Conservation (phyloP, 2,888 invertebrate genomes). For the Napeogenes inachia region DNA sequence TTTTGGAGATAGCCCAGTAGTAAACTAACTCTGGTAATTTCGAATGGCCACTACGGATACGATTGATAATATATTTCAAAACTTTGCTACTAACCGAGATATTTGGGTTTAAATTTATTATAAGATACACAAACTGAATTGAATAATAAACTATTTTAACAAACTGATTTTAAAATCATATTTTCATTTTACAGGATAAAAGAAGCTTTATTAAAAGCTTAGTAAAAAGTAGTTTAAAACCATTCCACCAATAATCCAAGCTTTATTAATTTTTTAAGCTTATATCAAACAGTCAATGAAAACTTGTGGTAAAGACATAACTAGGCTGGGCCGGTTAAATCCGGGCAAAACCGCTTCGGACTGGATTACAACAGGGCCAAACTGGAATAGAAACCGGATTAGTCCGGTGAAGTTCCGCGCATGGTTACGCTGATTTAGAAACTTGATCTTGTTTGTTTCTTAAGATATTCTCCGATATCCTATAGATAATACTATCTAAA, state of each 20-base stretch:
- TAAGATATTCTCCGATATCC: constrained; percentile 44
- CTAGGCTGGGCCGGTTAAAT: constrained; percentile 42
- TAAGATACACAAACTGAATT: background rate
- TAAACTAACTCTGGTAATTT: constrained; percentile 56
- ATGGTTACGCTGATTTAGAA: constrained; percentile 72
- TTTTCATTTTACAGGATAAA: background rate
- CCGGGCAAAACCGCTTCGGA: constrained; percentile 51
- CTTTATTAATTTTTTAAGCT: no score
- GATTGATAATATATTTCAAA: constrained; percentile 8
- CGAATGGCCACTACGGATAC: constrained; percentile 37
- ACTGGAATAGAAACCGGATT: constrained; percentile 61
- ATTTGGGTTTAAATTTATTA: constrained; percentile 1
- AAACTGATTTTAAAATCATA: background rate
- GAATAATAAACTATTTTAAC: background rate
- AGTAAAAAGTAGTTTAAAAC: no score
- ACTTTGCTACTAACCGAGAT: constrained; percentile 2
- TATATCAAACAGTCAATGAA: constrained; percentile 10
- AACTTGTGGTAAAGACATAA: constrained; percentile 18
- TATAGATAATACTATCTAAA: constrained; percentile 15
- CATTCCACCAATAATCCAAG: no score
- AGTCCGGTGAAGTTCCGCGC: constrained; percentile 64
- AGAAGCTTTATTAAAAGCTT: constrained; percentile 1
- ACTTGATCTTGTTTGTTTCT: constrained; percentile 65
- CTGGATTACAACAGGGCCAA: constrained; percentile 54
- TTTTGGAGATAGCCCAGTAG: constrained; percentile 26